Evolutionary conservation across 2,113 vertebrate genomes (phyloP), one percentile per base, ranked within the genome.

Genomic region (Galemys pyrenaicus): DNA sequence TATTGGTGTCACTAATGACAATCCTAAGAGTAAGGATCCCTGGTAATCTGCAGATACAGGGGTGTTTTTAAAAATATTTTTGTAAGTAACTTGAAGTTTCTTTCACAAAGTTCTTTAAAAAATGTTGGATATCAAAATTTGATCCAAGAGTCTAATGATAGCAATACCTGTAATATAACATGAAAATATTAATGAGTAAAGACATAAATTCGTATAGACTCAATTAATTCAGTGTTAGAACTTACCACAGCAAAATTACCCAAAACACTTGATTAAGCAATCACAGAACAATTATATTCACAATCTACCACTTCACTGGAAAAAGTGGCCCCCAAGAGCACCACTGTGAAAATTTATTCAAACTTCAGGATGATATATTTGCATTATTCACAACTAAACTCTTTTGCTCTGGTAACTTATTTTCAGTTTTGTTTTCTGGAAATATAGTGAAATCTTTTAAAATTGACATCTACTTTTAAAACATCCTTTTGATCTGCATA

Each of bases 391-490:
- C 39, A 70, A 65, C 35, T 20, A 87, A 89, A 83, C 7, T 58
- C 2, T 68, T 54, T 68, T 54, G 3, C 51, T 46, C 49, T 51
- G 1, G 35, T 94, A 82, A 84, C 71, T 67, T 5, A 77, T 49
- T 95, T 81, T 78, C 83, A 96, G 20, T 37, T 87, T 74, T 89
- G 39, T 56, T 86, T 79, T 26, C 28, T 81, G 6, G 88, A 93
- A 87, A 71, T 84, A 39, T 80, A 49, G 41, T 84, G 16, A 19
- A 41, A 17, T 81, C 1, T 56, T 67, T 67, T 49, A 90, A 32
- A 3, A 73, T 56, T 84, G 3, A 44, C 37, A 54, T 75, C 1
- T 56, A 24, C 4, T 67, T 92, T 91, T 70, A 70, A 94, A 83
- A 73, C 0, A 24, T n/a, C 2, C 1, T 41, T 92, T 80, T 46